These are phyloP conservation scores for Alca torda DNA, from an alignment of 2,797 vertebrate genomes.

Conservation along the genomic window DNA sequence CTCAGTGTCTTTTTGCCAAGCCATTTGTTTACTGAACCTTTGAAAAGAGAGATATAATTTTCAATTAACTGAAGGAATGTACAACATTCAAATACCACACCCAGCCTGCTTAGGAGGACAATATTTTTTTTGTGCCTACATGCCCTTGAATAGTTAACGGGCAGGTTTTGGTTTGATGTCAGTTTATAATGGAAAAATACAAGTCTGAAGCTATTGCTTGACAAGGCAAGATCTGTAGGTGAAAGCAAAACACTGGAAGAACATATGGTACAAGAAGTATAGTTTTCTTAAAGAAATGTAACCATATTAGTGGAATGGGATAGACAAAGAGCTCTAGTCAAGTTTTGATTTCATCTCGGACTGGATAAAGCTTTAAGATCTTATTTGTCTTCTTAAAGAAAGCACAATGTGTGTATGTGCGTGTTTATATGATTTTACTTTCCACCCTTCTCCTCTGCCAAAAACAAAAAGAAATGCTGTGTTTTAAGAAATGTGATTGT, in stretches of 20 bases:
- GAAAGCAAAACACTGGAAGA: not conserved
- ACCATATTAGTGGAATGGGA: not conserved
- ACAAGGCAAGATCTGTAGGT: not conserved
- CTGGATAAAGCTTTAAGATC: not conserved
- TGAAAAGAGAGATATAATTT: not conserved
- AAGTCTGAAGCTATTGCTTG: not conserved
- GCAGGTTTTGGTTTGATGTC: not conserved
- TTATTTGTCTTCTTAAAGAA: not conserved
- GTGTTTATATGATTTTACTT: not conserved
- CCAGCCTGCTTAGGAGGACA: not conserved
- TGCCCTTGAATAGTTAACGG: not conserved
- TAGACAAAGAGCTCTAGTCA: not conserved
- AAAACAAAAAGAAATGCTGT: not conserved
- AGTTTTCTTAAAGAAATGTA: not conserved
- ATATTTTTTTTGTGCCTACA: not conserved
- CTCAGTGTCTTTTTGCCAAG: not conserved
- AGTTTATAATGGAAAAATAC: slow-evolving; percentile 16
- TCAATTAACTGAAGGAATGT: slow-evolving; percentile 45
- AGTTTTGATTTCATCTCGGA: not conserved
- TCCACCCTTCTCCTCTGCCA: not conserved
- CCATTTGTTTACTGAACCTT: slow-evolving; percentile 5
- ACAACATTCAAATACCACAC: not conserved
- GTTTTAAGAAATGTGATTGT: not conserved
- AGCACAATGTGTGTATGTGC: not conserved
- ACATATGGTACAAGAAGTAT: not conserved